A percentile compares a stretch with the other conserved stretches of the same genome.
Conservation (phyloP, 2,888 invertebrate species). For the Parthenolecanium corni region DNA sequence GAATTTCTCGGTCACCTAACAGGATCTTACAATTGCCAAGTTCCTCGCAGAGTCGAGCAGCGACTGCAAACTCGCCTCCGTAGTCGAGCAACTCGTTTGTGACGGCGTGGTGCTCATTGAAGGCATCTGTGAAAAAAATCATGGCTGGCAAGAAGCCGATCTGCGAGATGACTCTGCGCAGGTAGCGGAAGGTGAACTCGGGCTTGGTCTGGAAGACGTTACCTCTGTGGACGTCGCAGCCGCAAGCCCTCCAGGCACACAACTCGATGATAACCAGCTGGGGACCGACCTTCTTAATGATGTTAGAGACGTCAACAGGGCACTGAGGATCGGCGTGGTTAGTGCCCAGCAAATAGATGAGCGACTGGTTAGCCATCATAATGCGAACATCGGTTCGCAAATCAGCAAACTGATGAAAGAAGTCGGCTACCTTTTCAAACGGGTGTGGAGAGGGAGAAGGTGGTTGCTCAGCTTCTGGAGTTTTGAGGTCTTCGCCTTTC, state of each 20-base stretch:
- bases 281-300: slow-evolving; percentile 11
- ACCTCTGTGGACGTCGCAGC: slow-evolving; percentile 9
- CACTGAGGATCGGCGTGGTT: slow-evolving; percentile 27
- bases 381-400: slow-evolving; percentile 16
- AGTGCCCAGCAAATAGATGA: slow-evolving; percentile 21
- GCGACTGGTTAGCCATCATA: neutral
- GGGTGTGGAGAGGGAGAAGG: too few species aligned
- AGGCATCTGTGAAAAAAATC: slow-evolving; percentile 25
- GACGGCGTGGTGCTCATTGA: slow-evolving; percentile 11
- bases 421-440: slow-evolving; percentile 13
- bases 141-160: slow-evolving; percentile 24
- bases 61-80: slow-evolving; percentile 16
- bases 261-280: slow-evolving; percentile 13
- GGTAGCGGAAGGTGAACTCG: slow-evolving; percentile 9
- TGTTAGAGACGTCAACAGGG: slow-evolving; percentile 12
- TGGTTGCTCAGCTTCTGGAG: too few species aligned
- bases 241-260: slow-evolving; percentile 22
- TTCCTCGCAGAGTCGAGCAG: slow-evolving; percentile 3
- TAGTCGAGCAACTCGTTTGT: slow-evolving; percentile 7
- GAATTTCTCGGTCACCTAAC: slow-evolving; percentile 16
- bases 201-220: slow-evolving; percentile 24
- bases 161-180: slow-evolving; percentile 10
- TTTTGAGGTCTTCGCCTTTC: too few species aligned
- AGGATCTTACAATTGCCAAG: slow-evolving; percentile 15
- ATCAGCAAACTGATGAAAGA: slow-evolving; percentile 10